Evolutionary conservation across 2,888 invertebrate genomes (phyloP), one percentile per base, ranked within the genome.

Genomic region (Cheilosia vernalis): DNA sequence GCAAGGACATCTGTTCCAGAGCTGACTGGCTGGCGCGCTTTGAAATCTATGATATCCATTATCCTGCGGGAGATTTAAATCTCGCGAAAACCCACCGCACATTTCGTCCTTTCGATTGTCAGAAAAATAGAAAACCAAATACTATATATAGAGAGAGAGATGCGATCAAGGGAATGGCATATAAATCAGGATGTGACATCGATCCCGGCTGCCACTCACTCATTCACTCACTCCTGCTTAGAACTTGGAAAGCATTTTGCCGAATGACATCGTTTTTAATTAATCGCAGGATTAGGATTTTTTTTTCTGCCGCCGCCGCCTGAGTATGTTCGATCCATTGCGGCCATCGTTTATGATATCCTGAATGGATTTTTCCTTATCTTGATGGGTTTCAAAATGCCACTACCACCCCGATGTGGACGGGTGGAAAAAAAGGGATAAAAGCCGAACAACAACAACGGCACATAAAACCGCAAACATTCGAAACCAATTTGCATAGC

Each of bases 1-100:
- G 88, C 89, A 89, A 88, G 89, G 89, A 91, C 91, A 91, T 91
- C 91, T 91, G 91, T 90, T 91, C 90, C 88, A 91, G 90, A 90
- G 89, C 19, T 4, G 17, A n/a, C n/a, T 37, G 13, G 21, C n/a
- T 37, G 24, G 13, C 37, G 37, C 27, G 13, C 55, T 30, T 44
- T 58, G 42, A 69, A 76, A 74, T 74, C 80, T 49, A 70, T 76
- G 72, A 81, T 72, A 85, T 81, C 85, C 47, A 81, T 81, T 85
- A 85, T 85, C 72, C 80, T 85, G 76, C 66, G 69, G 66, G 72
- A 79, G 83, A 85, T 76, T 85, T 80, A 70, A 80, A 80, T 80
- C 76, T 70, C 74, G 60, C 69, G 72, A 55, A 64, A 82, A 51
- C 61, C 44, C 66, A 7, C 17, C 44, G n/a, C 17, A 15, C 73